Evolutionary conservation across 2,797 vertebrate species (phyloP).

Genomic region (Bovichtus diacanthus): DNA sequence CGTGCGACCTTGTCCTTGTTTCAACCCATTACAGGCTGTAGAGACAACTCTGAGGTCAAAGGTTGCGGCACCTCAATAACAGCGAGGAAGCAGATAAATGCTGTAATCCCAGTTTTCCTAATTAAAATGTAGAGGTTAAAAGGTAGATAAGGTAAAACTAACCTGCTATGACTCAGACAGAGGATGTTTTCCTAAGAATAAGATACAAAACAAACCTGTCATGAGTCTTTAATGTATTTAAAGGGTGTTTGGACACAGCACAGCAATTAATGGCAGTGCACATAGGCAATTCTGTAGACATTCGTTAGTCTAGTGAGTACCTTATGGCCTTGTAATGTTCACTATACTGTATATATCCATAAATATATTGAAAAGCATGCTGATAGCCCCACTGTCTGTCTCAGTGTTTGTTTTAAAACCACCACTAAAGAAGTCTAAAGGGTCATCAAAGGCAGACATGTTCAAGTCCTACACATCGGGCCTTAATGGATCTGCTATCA

Average conservation of each 20-base stretch:
- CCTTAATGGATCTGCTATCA: neutral
- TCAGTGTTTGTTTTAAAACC: neutral
- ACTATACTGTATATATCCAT: neutral
- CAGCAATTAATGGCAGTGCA: slow-evolving; percentile 3
- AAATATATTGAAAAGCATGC: neutral
- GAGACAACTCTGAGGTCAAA: slow-evolving; percentile 71
- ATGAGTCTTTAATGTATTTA: slow-evolving; percentile 52
- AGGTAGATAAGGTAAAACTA: slow-evolving; percentile 74
- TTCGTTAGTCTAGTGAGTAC: neutral
- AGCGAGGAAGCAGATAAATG: slow-evolving; percentile 71
- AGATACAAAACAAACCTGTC: slow-evolving; percentile 72
- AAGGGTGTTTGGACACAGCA: slow-evolving; percentile 44
- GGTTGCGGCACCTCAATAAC: slow-evolving; percentile 67
- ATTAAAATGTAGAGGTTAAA: slow-evolving; percentile 79
- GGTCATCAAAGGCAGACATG: too few relatives aligned
- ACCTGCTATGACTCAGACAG: slow-evolving; percentile 77
- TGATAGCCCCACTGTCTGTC: neutral
- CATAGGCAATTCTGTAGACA: slow-evolving; percentile 8
- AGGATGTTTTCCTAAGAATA: slow-evolving; percentile 76
- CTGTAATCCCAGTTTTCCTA: slow-evolving; percentile 68
- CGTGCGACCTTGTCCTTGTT: slow-evolving; percentile 48
- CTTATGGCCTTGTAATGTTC: neutral
- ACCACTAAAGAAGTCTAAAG: neutral
- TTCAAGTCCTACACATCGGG: too few relatives aligned
- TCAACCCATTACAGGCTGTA: slow-evolving; percentile 71